These are phyloP conservation scores for Pipa parva DNA, from an alignment of 2,113 vertebrate genomes.

Conservation along the genomic window DNA sequence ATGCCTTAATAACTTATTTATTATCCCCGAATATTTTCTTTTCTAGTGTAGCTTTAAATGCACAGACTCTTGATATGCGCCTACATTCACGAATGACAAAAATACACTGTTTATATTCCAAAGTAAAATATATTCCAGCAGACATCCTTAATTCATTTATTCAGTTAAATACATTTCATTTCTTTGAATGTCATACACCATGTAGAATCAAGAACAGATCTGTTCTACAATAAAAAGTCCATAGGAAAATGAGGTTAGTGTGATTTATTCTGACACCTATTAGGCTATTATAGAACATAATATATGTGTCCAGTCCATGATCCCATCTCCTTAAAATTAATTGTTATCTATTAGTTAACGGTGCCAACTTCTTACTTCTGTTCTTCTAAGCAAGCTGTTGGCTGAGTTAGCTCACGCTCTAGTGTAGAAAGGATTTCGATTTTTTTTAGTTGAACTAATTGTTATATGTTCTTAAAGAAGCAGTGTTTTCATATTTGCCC, in stretches of 20 bases:
- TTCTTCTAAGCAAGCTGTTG: slow-evolving; percentile 43
- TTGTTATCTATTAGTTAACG: slow-evolving; percentile 59
- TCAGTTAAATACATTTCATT: no score
- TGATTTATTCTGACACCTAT: slow-evolving; percentile 56
- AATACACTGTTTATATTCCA: no score
- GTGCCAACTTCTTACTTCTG: slow-evolving; percentile 50
- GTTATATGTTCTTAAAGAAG: no score
- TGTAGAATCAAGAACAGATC: slow-evolving; percentile 48
- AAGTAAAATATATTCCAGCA: no score
- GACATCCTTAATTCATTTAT: no score
- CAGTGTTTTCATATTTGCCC: no score
- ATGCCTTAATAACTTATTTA: no score
- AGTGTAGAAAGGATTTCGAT: slow-evolving; percentile 8
- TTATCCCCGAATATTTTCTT: no score
- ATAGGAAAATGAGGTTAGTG: slow-evolving; percentile 42
- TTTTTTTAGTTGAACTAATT: slow-evolving; percentile 20
- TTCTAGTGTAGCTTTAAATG: no score
- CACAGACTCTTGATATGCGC: no score
- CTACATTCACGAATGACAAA: no score
- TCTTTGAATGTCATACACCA: slow-evolving; percentile 34
- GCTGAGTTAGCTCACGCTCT: slow-evolving; percentile 4
- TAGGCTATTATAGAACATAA: slow-evolving; percentile 55
- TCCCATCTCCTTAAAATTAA: slow-evolving; percentile 57
- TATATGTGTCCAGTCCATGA: slow-evolving; percentile 58
- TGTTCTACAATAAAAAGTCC: slow-evolving; percentile 40